Percentiles rank a stretch among this genome's conserved stretches.
These are phyloP conservation scores for Trachelus iudaicus DNA, from an alignment of 2,888 invertebrate species.

Conservation along the genomic window DNA sequence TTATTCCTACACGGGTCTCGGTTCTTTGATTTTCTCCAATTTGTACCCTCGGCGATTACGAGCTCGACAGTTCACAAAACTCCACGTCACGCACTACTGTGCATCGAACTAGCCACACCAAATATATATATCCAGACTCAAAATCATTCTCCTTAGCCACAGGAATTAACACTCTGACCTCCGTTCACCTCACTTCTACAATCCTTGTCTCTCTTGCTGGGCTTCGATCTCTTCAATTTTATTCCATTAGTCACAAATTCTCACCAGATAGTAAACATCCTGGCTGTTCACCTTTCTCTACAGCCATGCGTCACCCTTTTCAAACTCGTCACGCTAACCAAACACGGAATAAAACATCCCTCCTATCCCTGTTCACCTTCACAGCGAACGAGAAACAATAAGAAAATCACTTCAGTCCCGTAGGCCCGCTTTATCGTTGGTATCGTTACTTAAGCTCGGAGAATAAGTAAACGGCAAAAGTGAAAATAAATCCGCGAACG, in stretches of 20 bases:
- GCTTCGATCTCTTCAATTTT: background rate
- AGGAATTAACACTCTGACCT: background rate
- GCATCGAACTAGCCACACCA: background rate
- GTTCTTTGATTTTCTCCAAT: background rate
- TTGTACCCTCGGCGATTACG: background rate
- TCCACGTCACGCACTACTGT: background rate
- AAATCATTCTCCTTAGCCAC: background rate
- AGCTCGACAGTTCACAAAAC: background rate
- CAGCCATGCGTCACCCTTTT: background rate
- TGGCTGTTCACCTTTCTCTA: background rate
- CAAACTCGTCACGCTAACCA: background rate
- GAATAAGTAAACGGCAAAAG: background rate
- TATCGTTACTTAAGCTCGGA: background rate
- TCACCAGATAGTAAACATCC: background rate
- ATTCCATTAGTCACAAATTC: background rate
- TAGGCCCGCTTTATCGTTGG: background rate
- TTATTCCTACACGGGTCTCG: constrained; percentile 47
- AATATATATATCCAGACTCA: background rate
- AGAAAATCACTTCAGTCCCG: background rate
- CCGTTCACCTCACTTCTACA: background rate
- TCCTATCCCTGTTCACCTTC: constrained; percentile 10
- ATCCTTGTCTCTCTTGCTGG: background rate
- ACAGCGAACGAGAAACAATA: background rate
- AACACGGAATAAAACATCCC: background rate
- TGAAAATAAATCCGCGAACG: background rate